Base-by-base conservation (phyloP, 2,113 vertebrate species). In the Pteropus alecto region DNA sequence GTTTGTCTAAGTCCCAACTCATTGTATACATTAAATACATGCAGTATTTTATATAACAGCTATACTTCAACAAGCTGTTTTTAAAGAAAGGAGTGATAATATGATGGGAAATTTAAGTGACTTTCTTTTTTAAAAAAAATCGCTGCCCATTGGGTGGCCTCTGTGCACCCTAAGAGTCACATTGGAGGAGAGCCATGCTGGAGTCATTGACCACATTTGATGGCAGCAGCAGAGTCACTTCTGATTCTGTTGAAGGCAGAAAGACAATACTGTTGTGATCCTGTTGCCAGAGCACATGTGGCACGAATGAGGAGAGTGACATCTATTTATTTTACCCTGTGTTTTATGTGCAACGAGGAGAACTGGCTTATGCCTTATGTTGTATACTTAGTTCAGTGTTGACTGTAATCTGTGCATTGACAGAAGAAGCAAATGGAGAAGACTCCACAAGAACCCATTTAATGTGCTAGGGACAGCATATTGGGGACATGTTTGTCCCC, bases 191-290 rank as follows among this genome's bases (percentile, higher is more conserved):
- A 73, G 11, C 35, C 60, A 41, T 12, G 7, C 21, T 43, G 70
- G 60, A 28, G 41, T 26, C 82, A 16, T 18, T 13, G 9, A 33
- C 43, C 5, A 24, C 28, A 9, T 41, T 48, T 21, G 76, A 63
- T 19, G 3, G 46, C 73, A 41, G 2, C 18, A 54, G 15, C 38
- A 90, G 21, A 63, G 18, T 38, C 28, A 13, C 30, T n/a, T 71
- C 77, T 79, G 54, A 30, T 15, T n/a, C 51, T 54, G 54, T 26
- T 26, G 46, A 71, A 18, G 13, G 30, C 30, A 41, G 82, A 81
- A 22, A 84, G 6, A 30, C 9, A 6, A 6, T 11, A 6, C 2
- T 8, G 2, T n/a, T 6, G 1, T 30, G 33, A 11, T n/a, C 61
- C 58, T 83, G 8, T 35, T 81, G 38, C 15, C 76, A 54, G 85